Conservation (phyloP, 2,888 invertebrate genomes). For the Apoda limacodes region DNA sequence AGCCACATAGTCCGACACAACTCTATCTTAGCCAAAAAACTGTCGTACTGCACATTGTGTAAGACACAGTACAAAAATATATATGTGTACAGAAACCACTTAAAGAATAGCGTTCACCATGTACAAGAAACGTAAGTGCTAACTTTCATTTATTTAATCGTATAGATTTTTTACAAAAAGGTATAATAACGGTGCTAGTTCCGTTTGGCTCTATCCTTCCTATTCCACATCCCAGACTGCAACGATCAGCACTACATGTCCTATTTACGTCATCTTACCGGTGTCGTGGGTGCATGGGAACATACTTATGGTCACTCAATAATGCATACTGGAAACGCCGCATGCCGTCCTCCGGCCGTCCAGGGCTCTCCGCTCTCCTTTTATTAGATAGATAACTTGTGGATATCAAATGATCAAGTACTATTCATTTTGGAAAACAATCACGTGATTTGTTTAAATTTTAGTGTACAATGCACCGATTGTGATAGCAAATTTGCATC, state of each 20-base stretch:
- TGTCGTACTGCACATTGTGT: constrained; percentile 33
- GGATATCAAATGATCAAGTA: too few species aligned
- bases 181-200: not conserved
- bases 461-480: constrained; percentile 33
- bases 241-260: too few species aligned
- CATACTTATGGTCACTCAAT: too few species aligned
- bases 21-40: constrained; percentile 20
- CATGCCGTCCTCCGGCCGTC: too few species aligned
- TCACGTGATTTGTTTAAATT: too few species aligned
- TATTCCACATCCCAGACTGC: too few species aligned
- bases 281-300: not conserved
- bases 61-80: constrained; percentile 38
- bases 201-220: too few species aligned
- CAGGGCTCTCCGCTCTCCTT: too few species aligned
- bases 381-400: too few species aligned
- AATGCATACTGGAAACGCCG: too few species aligned
- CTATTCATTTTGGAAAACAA: too few species aligned
- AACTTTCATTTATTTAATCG: constrained; percentile 2
- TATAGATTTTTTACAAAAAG: not conserved
- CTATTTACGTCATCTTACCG: too few species aligned
- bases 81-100: constrained; percentile 36
- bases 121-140: constrained; percentile 28
- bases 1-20: constrained; percentile 30
- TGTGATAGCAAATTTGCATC: constrained; percentile 38
- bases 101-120: constrained; percentile 34